Evolutionary conservation across 2,797 vertebrate species (phyloP).

Genomic region (Esox masquinongy): DNA sequence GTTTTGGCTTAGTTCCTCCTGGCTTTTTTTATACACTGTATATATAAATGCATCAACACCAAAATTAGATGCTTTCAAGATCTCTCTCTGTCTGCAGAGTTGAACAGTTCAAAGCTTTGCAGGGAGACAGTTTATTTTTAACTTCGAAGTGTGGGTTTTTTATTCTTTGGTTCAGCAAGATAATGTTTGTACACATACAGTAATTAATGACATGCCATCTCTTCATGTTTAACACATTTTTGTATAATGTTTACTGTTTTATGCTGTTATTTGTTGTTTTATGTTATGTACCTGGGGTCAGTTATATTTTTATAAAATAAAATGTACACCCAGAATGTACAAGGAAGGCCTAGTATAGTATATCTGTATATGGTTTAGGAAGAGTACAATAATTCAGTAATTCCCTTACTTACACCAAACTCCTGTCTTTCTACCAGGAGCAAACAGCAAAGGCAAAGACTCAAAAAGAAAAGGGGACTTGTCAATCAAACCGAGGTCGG

Average conservation of each 20-base stretch:
- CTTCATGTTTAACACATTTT: background rate
- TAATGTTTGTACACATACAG: background rate
- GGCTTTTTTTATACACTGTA: constrained; percentile 15
- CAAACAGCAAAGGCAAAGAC: constrained; percentile 78
- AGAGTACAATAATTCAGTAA: background rate
- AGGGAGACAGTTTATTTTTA: constrained; percentile 55
- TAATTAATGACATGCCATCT: constrained; percentile 6
- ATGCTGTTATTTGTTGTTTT: constrained; percentile 16
- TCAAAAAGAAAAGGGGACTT: constrained; percentile 86
- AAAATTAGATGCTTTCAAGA: constrained; percentile 61
- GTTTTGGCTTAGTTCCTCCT: constrained; percentile 37
- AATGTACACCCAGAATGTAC: background rate
- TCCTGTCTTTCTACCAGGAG: constrained; percentile 67
- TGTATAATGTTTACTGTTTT: background rate
- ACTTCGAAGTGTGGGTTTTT: constrained; percentile 21
- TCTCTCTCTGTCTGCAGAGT: constrained; percentile 38
- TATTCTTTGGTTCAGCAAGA: constrained; percentile 13
- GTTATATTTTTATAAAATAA: background rate
- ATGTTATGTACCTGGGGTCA: background rate
- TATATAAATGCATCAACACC: constrained; percentile 41
- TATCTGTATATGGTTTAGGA: background rate
- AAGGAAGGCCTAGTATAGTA: background rate
- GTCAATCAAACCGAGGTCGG: constrained; percentile 75
- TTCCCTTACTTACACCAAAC: constrained; percentile 17
- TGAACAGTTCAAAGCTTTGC: constrained; percentile 46